Evolutionary conservation across 2,113 vertebrate genomes (phyloP).

Genomic region (Alexandromys fortis): DNA sequence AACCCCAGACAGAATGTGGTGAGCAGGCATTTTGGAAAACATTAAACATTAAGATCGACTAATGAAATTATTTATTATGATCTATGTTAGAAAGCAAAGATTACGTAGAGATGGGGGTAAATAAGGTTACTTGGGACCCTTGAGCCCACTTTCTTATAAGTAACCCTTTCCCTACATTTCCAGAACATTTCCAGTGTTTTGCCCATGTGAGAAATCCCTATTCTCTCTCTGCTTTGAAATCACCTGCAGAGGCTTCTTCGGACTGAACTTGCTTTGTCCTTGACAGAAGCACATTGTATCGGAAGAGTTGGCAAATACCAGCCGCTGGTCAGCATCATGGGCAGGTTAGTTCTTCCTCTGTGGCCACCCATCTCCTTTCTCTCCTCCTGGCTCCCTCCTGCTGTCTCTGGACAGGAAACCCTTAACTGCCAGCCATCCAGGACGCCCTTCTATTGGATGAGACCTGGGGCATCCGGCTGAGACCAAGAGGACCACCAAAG

Average conservation of each 20-base stretch:
- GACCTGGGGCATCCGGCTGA: not conserved
- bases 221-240: constrained; percentile 38
- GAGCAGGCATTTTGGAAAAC: constrained; percentile 6
- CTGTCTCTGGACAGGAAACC: constrained; percentile 25
- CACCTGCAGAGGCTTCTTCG: not conserved
- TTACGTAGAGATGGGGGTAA: not conserved
- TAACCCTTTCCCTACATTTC: not conserved
- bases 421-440: not conserved
- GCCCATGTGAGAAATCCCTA: not conserved
- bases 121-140: not conserved
- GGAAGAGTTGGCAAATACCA: not conserved
- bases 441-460: not conserved
- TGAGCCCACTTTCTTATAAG: constrained; percentile 1
- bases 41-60: constrained; percentile 3
- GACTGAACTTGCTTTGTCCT: constrained; percentile 47
- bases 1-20: not conserved
- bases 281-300: constrained; percentile 11
- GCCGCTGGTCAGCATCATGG: not conserved
- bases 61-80: constrained; percentile 25
- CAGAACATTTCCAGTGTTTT: not conserved
- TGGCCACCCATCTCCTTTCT: not conserved
- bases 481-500: accelerated
- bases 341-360: not conserved
- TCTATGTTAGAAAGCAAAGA: not conserved
- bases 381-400: not conserved